Evolutionary conservation across 1,140 invertebrate species (phyloP).

Genomic region (Drosophila miranda): DNA sequence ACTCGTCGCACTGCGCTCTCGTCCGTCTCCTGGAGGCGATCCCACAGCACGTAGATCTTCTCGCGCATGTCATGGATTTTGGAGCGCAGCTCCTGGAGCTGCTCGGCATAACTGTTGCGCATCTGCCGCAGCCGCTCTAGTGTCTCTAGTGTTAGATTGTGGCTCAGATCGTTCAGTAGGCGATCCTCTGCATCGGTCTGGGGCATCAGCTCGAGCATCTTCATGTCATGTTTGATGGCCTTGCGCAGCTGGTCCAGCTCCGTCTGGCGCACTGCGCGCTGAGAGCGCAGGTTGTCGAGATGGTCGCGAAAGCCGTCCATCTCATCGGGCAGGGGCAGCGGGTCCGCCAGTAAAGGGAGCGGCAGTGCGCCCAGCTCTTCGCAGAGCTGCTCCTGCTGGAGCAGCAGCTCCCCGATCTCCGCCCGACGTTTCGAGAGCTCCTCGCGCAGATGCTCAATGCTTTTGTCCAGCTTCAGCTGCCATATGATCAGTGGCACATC

Average conservation of each 20-base stretch:
- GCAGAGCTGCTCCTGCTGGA: slow-evolving; percentile 63
- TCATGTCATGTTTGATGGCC: slow-evolving; percentile 55
- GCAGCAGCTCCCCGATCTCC: slow-evolving; percentile 59
- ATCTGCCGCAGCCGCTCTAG: slow-evolving; percentile 39
- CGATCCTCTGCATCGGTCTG: slow-evolving; percentile 54
- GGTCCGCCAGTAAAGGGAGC: slow-evolving; percentile 54
- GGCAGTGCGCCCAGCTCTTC: slow-evolving; percentile 62
- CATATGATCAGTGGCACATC: slow-evolving; percentile 48
- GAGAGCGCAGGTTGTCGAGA: slow-evolving; percentile 31
- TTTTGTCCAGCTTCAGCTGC: slow-evolving; percentile 55
- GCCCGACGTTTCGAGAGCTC: slow-evolving; percentile 42
- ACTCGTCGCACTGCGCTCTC: slow-evolving; percentile 44
- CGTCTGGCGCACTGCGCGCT: slow-evolving; percentile 32
- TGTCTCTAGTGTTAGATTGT: slow-evolving; percentile 55
- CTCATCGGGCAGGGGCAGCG: slow-evolving; percentile 51
- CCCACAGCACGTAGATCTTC: slow-evolving; percentile 85
- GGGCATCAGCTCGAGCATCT: slow-evolving; percentile 42
- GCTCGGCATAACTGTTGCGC: slow-evolving; percentile 31
- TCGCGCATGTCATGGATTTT: slow-evolving; percentile 83
- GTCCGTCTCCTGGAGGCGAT: slow-evolving; percentile 82
- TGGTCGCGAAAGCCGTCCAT: slow-evolving; percentile 49
- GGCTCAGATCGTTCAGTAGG: slow-evolving; percentile 57
- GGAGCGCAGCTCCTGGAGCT: slow-evolving; percentile 78
- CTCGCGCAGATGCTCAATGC: slow-evolving; percentile 54
- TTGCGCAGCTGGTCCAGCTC: slow-evolving; percentile 45